Evolutionary conservation across 1,140 invertebrate genomes (phyloP), one percentile per base, ranked within the genome.

Genomic region (Reticulitermes speratus): DNA sequence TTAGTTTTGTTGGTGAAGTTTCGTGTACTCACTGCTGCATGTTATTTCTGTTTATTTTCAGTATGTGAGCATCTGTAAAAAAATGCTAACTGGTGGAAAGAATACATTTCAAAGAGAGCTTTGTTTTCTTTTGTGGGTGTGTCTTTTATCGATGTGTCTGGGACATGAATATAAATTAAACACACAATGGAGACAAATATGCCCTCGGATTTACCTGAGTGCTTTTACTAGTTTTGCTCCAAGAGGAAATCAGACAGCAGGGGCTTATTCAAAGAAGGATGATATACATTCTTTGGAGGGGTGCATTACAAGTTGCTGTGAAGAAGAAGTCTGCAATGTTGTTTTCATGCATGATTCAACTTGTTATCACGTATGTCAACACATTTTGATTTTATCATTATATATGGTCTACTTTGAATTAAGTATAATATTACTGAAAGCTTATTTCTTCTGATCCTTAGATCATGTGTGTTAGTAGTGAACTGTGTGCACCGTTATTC

Each of bases 261-360:
- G 94, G 21, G 92, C 92, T 84, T 96, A 93, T 87, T 92, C 91
- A 55, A 93, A 94, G 88, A 92, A 93, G 86, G 89, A 90, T 30
- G 91, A 92, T 55, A 89, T 94, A 14, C 92, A 90, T 83, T 92
- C 91, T 25, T 89, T 95, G 9, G 92, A 93, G 85, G 91, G 94
- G 83, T 97, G 97, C 90, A 93, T 96, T 8, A 91, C 93, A 88
- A 92, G 93, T 59, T 97, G 97, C 89, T 97, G 97, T 89, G 90
- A 90, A 1, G 91, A 93, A 69, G 90, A 92, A 1, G 88, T 90
- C 3, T 97, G 97, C 89, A 96, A 97, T 90, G 94, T 97, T 87
- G 96, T 95, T 9, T 94, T 97, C 88, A 95, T 96, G 89, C 94
- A 94, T 86, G 94, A 96, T 88, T 90, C 91, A 32, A 95, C 94